phyloP scores from a whole-genome alignment of 2,797 vertebrate species.

The Myripristis jacobus region DNA sequence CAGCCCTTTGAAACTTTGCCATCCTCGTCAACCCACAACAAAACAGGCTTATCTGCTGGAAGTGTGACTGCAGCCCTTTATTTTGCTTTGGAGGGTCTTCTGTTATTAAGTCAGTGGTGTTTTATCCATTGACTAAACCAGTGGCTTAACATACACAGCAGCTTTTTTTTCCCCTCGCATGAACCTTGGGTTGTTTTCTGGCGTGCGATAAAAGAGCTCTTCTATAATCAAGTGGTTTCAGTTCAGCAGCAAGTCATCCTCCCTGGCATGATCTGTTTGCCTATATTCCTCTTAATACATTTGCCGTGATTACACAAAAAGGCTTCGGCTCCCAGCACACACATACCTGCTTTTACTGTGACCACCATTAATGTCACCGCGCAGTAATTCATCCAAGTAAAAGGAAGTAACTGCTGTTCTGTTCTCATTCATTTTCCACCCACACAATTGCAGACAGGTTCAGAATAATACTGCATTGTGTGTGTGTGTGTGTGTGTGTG shows the following conservation, averaged over 20 bases:
- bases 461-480: constrained; percentile 28
- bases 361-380: constrained; percentile 29
- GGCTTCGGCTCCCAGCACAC: constrained; percentile 9
- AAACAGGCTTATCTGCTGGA: background rate
- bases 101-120: constrained; percentile 23
- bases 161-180: background rate
- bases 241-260: constrained; percentile 18
- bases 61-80: constrained; percentile 20
- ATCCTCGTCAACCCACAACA: constrained; percentile 20
- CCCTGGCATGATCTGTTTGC: constrained; percentile 23
- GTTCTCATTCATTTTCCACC: constrained; percentile 56
- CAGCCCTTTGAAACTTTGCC: constrained; percentile 17
- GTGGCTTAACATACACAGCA: constrained; percentile 1
- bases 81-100: constrained; percentile 29
- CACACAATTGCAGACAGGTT: constrained; percentile 51
- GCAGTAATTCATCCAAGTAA: constrained; percentile 34
- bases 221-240: constrained; percentile 21
- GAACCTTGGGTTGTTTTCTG: constrained; percentile 13
- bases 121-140: constrained; percentile 13
- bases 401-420: constrained; percentile 36
- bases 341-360: constrained; percentile 17
- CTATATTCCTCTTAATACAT: constrained; percentile 13
- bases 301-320: constrained; percentile 22
- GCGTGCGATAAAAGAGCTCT: constrained; percentile 20
- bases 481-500: constrained; percentile 31